Conservation (phyloP, 2,113 vertebrate species). For the Pseudonaja textilis region DNA sequence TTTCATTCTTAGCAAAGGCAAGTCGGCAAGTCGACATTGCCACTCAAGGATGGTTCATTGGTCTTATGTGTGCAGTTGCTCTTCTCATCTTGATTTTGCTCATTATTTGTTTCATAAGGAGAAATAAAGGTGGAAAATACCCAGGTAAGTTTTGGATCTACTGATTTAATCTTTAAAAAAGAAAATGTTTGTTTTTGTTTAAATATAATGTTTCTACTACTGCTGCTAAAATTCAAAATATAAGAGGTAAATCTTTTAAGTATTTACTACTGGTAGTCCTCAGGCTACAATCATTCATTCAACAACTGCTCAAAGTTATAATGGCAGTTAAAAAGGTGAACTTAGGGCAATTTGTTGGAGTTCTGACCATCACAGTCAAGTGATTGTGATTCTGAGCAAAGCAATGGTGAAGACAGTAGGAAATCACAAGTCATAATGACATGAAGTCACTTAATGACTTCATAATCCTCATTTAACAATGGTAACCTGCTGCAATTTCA, state of each 20-base stretch:
- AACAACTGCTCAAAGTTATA: neutral
- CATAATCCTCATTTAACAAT: neutral
- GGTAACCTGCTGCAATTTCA: neutral
- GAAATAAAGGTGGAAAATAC: constrained; percentile 98
- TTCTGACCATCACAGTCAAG: neutral
- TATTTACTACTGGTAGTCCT: neutral
- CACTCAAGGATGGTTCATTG: constrained; percentile 99
- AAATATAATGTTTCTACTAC: neutral
- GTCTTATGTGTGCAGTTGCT: constrained; percentile 97
- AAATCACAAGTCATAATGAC: neutral
- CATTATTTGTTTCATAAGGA: constrained; percentile 98
- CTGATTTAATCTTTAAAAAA: neutral
- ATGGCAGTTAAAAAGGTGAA: neutral
- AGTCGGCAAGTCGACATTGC: constrained; percentile 96
- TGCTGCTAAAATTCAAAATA: neutral
- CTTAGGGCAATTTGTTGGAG: neutral
- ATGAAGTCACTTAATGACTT: neutral
- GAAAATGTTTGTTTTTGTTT: constrained; percentile 7
- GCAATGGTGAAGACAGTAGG: neutral
- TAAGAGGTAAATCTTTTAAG: neutral
- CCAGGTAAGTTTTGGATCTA: constrained; percentile 78
- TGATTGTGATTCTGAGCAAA: neutral
- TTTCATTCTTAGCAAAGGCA: constrained; percentile 81
- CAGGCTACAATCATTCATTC: neutral
- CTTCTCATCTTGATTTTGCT: constrained; percentile 95